Conservation (phyloP, 2,113 vertebrate species). For the Corythornis madagascariensis region DNA sequence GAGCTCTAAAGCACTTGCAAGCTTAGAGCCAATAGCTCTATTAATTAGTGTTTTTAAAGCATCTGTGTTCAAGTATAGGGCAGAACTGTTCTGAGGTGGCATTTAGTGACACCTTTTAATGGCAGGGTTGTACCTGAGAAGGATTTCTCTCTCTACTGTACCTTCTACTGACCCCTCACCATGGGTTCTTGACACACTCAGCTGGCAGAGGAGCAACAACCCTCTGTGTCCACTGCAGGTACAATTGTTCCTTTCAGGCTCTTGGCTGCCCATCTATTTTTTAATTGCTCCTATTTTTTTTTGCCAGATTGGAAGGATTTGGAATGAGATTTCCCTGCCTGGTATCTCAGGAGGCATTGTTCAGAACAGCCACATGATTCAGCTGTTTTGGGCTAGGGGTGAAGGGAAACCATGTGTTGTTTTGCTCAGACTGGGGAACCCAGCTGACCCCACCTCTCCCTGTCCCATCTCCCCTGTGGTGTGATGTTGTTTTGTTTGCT, state of each 20-base stretch:
- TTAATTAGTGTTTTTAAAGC: neutral
- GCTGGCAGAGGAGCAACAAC: neutral
- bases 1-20: neutral
- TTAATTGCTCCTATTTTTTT: neutral
- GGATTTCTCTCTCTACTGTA: neutral
- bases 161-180: neutral
- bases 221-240: neutral
- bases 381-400: neutral
- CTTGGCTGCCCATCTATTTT: neutral
- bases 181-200: neutral
- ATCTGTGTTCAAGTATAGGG: neutral
- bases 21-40: neutral
- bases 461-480: neutral
- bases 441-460: slow-evolving; percentile 17
- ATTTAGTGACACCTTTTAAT: neutral
- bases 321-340: neutral
- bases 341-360: neutral
- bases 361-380: slow-evolving; percentile 45
- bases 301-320: neutral
- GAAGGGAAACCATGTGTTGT: slow-evolving; percentile 50
- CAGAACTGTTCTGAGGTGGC: neutral
- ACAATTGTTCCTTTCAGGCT: neutral
- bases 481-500: neutral
- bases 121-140: neutral
- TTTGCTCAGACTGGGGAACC: slow-evolving; percentile 8